Evolutionary conservation across 2,113 vertebrate genomes (phyloP).

Genomic region (Peromyscus polionotus): DNA sequence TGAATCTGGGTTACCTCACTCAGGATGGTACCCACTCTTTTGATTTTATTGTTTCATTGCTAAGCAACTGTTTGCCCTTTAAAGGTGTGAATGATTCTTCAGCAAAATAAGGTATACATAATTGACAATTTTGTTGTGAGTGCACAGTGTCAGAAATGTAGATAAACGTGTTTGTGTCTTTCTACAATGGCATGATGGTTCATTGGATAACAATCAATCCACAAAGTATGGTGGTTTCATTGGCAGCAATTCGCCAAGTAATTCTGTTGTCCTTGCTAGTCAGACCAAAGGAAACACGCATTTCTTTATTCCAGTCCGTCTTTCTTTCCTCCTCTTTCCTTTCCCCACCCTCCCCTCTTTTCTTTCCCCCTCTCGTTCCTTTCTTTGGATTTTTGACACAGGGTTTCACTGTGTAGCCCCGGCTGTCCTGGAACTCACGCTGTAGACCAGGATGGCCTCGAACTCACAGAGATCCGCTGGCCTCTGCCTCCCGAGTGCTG

Average conservation of each 20-base stretch:
- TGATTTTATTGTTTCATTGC: not conserved
- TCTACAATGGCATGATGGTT: not conserved
- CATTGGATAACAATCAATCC: not conserved
- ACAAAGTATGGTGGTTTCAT: not conserved
- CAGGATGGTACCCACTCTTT: not conserved
- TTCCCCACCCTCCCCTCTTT: rapidly evolving
- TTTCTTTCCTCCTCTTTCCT: too few species aligned
- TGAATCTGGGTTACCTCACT: too few species aligned
- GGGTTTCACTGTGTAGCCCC: not conserved
- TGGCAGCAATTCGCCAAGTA: not conserved
- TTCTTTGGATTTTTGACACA: not conserved
- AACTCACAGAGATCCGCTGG: not conserved
- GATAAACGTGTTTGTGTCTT: not conserved
- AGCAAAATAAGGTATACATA: not conserved
- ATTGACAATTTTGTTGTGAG: not conserved
- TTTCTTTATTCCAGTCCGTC: not conserved
- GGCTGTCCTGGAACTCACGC: not conserved
- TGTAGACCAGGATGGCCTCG: not conserved
- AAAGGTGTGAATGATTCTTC: not conserved
- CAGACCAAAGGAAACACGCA: not conserved
- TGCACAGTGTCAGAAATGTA: not conserved
- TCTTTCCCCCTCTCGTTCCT: not conserved
- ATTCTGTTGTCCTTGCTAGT: not conserved
- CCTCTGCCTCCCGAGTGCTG: not conserved
- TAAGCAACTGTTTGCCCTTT: not conserved